Base-by-base conservation (phyloP, 1,140 invertebrate genomes). In the Drosophila subpulchrella region DNA sequence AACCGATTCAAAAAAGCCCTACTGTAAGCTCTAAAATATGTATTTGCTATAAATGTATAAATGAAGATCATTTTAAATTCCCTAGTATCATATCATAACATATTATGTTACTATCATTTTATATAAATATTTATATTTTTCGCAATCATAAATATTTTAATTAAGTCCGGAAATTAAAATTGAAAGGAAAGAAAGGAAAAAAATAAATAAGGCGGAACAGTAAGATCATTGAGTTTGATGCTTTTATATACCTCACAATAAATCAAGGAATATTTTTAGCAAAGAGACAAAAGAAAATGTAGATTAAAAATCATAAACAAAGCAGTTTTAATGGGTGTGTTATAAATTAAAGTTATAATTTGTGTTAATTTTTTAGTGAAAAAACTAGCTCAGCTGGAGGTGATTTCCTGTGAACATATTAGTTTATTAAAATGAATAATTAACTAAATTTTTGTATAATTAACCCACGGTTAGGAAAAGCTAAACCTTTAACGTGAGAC, bases 401-500 rank as follows among this genome's bases (percentile, higher is more conserved):
- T 42, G 7, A 3, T 1, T 42, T 42, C 20, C 20, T 20, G 20
- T 20, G 20, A 20, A 15, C 20, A 44, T 4, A 46, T 2, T 12
- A 17, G 8, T 11, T 12, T 58, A 30, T 58, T 10, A 15, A 58
- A 41, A 58, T 27, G 27, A 6, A 41, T 41, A 11, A 42, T 4
- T 62, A 13, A 8, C 13, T 24, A 66, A 17, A 48, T 17, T 48
- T 48, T 34, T 10, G 6, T 10, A 20, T 6, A 30, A 66, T 48
- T 27, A 27, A 17, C 7, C 66, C 62, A 70, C 36, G 30, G 48
- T 56, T 36, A 17, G n/a, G 36, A 30, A 12, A 20, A 27, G 27
- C 20, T 24, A 24, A 54, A 42, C 11, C 48, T 17, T 50, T 48
- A 70, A 70, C 50, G 15, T 48, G 67, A 56, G 62, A 6, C 42